Evolutionary conservation across 2,888 invertebrate species (phyloP).

Genomic region (Scrobipalpa atriplicella): DNA sequence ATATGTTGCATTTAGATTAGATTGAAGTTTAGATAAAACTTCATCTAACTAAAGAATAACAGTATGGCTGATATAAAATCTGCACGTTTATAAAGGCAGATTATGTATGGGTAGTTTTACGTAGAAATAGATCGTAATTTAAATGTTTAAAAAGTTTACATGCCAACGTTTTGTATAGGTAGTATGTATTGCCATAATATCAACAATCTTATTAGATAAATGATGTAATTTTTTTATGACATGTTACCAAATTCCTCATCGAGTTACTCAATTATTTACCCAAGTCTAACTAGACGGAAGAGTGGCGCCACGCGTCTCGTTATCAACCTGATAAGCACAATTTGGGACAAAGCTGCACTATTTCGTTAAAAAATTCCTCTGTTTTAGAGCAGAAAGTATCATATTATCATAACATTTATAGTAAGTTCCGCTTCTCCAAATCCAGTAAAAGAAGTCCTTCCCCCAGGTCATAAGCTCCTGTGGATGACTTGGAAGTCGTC

Average conservation of each 20-base stretch:
- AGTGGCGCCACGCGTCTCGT: slow-evolving; percentile 12
- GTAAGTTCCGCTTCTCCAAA: no score
- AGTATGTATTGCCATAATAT: no score
- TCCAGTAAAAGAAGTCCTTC: no score
- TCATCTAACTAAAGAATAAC: background rate
- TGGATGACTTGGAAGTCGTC: no score
- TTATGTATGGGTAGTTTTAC: no score
- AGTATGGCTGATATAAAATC: background rate
- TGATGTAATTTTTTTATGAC: background rate
- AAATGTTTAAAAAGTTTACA: no score
- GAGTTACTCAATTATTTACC: background rate
- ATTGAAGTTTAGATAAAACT: background rate
- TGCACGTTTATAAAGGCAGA: no score
- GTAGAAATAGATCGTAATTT: no score
- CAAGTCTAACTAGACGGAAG: background rate
- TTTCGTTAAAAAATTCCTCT: background rate
- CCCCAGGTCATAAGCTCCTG: no score
- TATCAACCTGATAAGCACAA: slow-evolving; percentile 9
- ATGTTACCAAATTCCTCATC: background rate
- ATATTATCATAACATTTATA: no score
- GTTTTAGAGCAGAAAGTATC: background rate
- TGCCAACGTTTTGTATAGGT: no score
- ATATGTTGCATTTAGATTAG: background rate
- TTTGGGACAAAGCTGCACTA: background rate
- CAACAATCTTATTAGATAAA: no score